phyloP scores from a whole-genome alignment of 2,888 invertebrate genomes.

The Saturnia pavonia region DNA sequence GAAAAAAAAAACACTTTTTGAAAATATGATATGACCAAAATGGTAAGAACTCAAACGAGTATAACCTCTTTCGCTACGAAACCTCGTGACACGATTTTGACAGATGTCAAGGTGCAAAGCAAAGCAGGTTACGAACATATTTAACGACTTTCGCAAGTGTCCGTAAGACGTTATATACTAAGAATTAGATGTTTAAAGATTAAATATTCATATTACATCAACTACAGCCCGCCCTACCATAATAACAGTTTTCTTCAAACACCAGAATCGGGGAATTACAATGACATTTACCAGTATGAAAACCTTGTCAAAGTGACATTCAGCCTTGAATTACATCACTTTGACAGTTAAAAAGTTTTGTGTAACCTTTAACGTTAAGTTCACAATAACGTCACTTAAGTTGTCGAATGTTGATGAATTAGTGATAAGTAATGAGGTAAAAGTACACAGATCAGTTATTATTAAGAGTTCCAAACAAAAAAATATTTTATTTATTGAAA shows the following conservation, averaged over 20 bases:
- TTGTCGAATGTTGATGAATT: not conserved
- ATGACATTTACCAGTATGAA: slow-evolving; percentile 4
- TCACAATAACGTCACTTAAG: not conserved
- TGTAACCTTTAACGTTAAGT: slow-evolving; percentile 2
- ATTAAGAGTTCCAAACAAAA: not conserved
- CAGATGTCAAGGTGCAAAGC: slow-evolving; percentile 36
- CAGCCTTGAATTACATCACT: slow-evolving; percentile 4
- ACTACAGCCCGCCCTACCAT: slow-evolving; percentile 8
- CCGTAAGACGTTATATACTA: not conserved
- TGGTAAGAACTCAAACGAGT: not conserved
- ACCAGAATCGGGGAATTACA: not conserved
- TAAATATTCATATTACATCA: slow-evolving; percentile 2
- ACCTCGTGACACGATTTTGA: slow-evolving; percentile 26
- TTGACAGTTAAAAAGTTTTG: not conserved
- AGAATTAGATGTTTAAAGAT: slow-evolving; percentile 15
- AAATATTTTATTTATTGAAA: not conserved
- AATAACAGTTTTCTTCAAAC: slow-evolving; percentile 6
- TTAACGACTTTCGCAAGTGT: slow-evolving; percentile 18
- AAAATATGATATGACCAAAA: not conserved
- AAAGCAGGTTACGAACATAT: slow-evolving; percentile 8
- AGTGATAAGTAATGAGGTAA: not conserved
- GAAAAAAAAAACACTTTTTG: not conserved
- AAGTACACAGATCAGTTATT: not conserved
- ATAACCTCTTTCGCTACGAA: not conserved
- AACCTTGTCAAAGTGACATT: slow-evolving; percentile 9